Percentiles rank a stretch among this genome's conserved stretches.
Conservation (phyloP, 2,113 vertebrate species). For the Alethe castanea region DNA sequence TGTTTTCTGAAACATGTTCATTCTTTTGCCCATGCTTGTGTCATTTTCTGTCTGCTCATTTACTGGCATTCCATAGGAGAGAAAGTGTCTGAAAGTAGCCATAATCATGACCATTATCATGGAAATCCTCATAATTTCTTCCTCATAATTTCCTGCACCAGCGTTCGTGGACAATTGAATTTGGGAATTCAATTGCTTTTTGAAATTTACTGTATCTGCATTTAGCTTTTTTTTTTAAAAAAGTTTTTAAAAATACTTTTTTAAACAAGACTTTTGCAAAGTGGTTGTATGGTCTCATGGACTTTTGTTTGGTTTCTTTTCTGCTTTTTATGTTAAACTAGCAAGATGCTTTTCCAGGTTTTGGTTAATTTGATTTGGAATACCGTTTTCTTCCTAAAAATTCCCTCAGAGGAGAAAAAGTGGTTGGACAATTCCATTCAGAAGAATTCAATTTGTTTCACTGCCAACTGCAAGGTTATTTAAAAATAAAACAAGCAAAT, state of each 20-base stretch:
- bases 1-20: neutral
- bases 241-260: neutral
- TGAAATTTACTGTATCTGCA: neutral
- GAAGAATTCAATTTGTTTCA: neutral
- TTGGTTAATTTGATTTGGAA: neutral
- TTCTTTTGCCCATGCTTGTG: neutral
- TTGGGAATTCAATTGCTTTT: neutral
- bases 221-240: neutral
- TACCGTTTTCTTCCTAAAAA: neutral
- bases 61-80: neutral
- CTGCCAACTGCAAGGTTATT: neutral
- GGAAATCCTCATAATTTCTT: neutral
- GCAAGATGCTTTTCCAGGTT: neutral
- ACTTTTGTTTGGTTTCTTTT: neutral
- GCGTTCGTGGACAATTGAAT: neutral
- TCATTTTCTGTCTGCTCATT: neutral
- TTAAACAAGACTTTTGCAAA: neutral
- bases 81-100: neutral
- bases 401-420: neutral
- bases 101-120: neutral
- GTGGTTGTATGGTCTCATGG: neutral
- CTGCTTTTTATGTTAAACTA: neutral
- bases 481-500: neutral
- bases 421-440: neutral
- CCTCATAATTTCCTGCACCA: neutral